phyloP scores from a whole-genome alignment of 2,113 vertebrate species.

The Lampris incognitus region DNA sequence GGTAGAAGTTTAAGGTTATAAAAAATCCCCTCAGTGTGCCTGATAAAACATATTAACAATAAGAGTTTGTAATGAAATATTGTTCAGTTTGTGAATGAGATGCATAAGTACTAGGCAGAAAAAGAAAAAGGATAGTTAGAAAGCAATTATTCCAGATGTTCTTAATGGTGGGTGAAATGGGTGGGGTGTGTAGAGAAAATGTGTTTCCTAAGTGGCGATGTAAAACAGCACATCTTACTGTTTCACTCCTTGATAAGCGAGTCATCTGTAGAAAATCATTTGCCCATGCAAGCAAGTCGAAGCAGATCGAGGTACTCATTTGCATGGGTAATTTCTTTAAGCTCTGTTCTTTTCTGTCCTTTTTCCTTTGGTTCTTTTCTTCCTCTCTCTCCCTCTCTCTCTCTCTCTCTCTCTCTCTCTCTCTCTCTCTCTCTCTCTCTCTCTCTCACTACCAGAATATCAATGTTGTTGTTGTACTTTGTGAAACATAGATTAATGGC shows the following conservation, averaged over 20 bases:
- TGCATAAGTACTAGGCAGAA: constrained; percentile 53
- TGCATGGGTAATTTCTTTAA: constrained; percentile 69
- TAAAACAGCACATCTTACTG: constrained; percentile 56
- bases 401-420: not conserved
- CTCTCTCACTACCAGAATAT: constrained; percentile 39
- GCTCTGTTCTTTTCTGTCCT: constrained; percentile 41
- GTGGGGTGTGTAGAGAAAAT: constrained; percentile 40
- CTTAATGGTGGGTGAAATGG: constrained; percentile 37
- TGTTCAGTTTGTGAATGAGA: constrained; percentile 67
- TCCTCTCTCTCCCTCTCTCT: not conserved
- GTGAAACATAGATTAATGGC: constrained; percentile 69
- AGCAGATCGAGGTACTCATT: constrained; percentile 65
- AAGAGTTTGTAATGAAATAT: constrained; percentile 58
- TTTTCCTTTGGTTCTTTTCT: no score
- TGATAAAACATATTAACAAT: constrained; percentile 49
- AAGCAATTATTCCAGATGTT: constrained; percentile 50
- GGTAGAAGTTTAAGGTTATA: constrained; percentile 30
- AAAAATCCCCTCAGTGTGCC: constrained; percentile 51
- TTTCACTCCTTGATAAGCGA: constrained; percentile 79
- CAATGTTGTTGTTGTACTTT: constrained; percentile 58
- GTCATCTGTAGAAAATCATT: constrained; percentile 79
- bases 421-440: constrained; percentile 32
- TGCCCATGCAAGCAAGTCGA: constrained; percentile 77
- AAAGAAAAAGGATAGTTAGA: constrained; percentile 78
- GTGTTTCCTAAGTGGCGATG: constrained; percentile 69